Conservation (phyloP, 2,113 vertebrate species). For the Numida meleagris region DNA sequence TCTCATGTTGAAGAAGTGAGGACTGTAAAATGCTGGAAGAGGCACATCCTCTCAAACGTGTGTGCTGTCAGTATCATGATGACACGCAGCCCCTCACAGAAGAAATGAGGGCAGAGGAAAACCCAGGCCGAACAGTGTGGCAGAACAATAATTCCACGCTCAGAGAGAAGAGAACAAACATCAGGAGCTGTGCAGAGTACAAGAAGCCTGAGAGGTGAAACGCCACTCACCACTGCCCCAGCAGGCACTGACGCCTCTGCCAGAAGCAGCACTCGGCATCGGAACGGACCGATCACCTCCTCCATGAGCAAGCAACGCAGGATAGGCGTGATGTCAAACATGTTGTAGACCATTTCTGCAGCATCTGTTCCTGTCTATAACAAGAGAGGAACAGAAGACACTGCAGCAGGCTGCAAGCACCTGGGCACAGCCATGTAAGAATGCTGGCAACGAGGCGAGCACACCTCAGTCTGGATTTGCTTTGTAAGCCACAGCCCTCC, state of each 20-base stretch:
- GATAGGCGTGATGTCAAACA: neutral
- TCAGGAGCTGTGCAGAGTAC: neutral
- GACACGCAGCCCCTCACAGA: neutral
- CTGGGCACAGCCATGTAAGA: neutral
- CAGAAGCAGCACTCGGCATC: neutral
- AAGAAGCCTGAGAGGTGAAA: neutral
- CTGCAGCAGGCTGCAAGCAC: neutral
- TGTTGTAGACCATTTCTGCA: neutral
- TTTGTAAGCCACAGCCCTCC: neutral
- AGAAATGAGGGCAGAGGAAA: neutral
- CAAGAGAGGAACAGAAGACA: neutral
- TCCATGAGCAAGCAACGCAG: neutral
- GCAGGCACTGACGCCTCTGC: neutral
- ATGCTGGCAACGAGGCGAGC: neutral
- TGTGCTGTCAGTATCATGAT: neutral
- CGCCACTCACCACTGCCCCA: neutral
- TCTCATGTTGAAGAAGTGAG: neutral
- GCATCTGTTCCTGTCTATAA: neutral
- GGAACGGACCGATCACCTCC: fast-evolving
- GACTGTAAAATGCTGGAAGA: neutral
- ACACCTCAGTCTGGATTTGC: neutral
- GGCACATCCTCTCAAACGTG: neutral
- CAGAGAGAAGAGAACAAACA: neutral
- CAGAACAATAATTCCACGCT: neutral
- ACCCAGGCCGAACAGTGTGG: neutral